Evolutionary conservation across 2,113 vertebrate species (phyloP), one percentile per base, ranked within the genome.

Genomic region (Psettodes erumei): DNA sequence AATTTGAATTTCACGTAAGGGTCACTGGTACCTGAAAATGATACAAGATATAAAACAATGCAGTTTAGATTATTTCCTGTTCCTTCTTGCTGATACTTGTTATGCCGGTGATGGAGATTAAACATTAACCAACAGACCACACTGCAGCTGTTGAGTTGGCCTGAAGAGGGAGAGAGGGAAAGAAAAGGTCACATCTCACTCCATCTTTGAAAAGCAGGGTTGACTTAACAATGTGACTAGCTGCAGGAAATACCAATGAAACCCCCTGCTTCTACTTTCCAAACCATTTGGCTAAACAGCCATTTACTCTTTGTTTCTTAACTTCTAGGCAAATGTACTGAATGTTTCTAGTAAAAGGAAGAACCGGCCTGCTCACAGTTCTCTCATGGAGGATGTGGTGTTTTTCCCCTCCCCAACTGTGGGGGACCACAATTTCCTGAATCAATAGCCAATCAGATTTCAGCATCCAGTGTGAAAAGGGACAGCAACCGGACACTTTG

Each of bases 1-100:
- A 98, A 76, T 86, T 99, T 98, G 80, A 99, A 97, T 76, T 99
- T 99, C 68, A 99, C 97, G 2, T 99, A 99, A 0, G 98, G 98
- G 73, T 99, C 98, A 42, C 98, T 99, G n/a, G 98, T 99, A 75
- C 98, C 98, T 99, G 86, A 25, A 61, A 71, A 85, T 58, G 18
- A 82, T n/a, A 61, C 21, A 73, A 10, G 83, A 40, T 3, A 70
- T n/a, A 50, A 13, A 47, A 27, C 16, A 53, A 50, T 3, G 8
- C 7, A 47, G 18, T 8, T 27, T 3, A 8, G 37, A 35, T 56
- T 32, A 55, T 16, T 37, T 21, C 32, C 2, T 13, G 2, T 63
- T 3, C 23, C 7, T 18, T 27, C 16, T 4, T 56, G 21, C 25
- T 65, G 60, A 6, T 40, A 18, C 54, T 21, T 1, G 1, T n/a